Conservation (phyloP, 1,140 invertebrate genomes). For the Popillia japonica region DNA sequence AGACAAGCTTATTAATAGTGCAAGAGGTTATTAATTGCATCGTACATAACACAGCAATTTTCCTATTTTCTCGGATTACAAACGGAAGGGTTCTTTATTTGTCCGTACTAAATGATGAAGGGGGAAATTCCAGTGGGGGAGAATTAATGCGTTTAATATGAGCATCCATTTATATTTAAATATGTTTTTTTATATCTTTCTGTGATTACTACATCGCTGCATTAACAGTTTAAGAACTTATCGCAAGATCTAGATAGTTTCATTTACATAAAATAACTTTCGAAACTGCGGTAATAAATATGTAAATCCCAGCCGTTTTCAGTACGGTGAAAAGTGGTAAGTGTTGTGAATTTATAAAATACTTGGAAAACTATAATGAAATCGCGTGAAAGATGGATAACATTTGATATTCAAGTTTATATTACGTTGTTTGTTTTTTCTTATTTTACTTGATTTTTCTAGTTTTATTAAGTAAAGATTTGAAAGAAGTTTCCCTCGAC, state of each 20-base stretch:
- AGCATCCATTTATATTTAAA: too few relatives aligned
- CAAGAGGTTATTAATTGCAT: neutral
- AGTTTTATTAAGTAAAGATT: too few relatives aligned
- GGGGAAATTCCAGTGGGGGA: neutral
- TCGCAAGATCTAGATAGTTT: neutral
- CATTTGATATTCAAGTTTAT: too few relatives aligned
- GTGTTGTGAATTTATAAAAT: neutral
- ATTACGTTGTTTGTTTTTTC: too few relatives aligned
- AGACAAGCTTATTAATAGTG: conserved; percentile 18
- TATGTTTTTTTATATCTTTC: too few relatives aligned
- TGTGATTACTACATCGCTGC: neutral
- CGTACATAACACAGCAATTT: neutral
- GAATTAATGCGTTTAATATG: too few relatives aligned
- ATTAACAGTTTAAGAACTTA: neutral
- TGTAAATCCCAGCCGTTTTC: neutral
- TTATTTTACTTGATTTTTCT: too few relatives aligned
- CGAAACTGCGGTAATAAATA: neutral
- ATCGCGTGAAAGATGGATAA: neutral
- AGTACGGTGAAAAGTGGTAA: neutral
- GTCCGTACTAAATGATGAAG: neutral
- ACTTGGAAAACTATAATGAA: conserved; percentile 15
- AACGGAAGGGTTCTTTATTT: neutral
- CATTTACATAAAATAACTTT: neutral
- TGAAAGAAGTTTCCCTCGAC: too few relatives aligned
- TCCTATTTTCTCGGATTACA: neutral